Conservation (phyloP, 2,888 invertebrate species). For the Chrysina gloriosa region DNA sequence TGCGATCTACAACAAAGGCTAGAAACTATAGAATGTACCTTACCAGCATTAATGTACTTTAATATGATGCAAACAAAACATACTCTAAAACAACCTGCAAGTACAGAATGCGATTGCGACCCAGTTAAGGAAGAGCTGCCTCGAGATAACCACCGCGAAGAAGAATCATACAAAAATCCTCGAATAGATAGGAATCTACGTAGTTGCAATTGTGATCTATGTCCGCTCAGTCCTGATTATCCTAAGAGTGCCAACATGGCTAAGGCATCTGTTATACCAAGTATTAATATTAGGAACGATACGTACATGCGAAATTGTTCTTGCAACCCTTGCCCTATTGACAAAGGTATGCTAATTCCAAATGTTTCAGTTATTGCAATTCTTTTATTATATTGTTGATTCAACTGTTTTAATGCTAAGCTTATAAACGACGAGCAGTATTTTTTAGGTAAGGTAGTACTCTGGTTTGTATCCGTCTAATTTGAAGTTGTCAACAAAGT, state of each 20-base stretch:
- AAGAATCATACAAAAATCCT: neutral
- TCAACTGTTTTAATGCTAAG: no score
- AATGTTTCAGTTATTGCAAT: no score
- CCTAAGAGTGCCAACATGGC: neutral
- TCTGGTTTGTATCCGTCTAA: no score
- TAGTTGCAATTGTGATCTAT: conserved; percentile 16
- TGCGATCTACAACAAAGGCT: conserved; percentile 69
- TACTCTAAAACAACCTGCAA: neutral
- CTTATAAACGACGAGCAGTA: no score
- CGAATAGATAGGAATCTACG: conserved; percentile 7
- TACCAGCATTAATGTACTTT: conserved; percentile 69
- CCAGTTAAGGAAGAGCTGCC: conserved; percentile 14
- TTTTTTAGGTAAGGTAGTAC: no score
- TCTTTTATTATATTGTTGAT: no score
- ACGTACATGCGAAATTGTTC: conserved; percentile 18
- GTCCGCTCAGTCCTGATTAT: conserved; percentile 6
- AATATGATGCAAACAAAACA: conserved; percentile 65
- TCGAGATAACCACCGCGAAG: neutral
- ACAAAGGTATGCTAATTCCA: conserved; percentile 6
- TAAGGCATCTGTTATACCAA: neutral
- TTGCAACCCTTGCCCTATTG: conserved; percentile 9
- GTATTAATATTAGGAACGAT: conserved; percentile 5
- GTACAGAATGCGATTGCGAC: neutral
- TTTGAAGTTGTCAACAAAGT: no score
- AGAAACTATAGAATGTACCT: conserved; percentile 70